A percentile compares a stretch with the other conserved stretches of the same genome.
Conservation (phyloP, 2,888 invertebrate genomes). For the Ypsolopha scabrella region DNA sequence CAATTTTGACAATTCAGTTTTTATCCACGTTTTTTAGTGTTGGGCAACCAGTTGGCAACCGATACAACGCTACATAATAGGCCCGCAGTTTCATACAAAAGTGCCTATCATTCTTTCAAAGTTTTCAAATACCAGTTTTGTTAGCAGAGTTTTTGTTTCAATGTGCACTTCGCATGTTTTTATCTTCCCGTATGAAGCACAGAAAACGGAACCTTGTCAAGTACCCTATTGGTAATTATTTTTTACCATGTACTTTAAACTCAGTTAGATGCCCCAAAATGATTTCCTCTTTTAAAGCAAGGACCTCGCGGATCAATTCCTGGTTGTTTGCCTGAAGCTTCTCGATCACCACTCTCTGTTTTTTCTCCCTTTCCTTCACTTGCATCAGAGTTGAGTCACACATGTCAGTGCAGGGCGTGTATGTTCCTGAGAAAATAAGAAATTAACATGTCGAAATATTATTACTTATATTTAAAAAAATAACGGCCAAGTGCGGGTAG, state of each 20-base stretch:
- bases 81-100: too few relatives aligned
- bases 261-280: conserved; percentile 24
- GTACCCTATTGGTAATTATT: neutral
- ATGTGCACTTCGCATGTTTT: too few relatives aligned
- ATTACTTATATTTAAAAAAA: neutral
- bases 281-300: conserved; percentile 36
- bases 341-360: conserved; percentile 34
- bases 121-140: too few relatives aligned
- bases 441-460: conserved; percentile 1
- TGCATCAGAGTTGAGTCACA: conserved; percentile 34
- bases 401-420: conserved; percentile 34
- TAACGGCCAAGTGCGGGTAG: too few relatives aligned
- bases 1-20: too few relatives aligned
- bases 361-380: conserved; percentile 34
- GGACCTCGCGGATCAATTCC: conserved; percentile 33
- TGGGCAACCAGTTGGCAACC: too few relatives aligned
- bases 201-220: too few relatives aligned
- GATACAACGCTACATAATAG: too few relatives aligned
- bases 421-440: conserved; percentile 17
- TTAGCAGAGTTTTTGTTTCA: too few relatives aligned
- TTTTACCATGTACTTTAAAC: conserved; percentile 2
- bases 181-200: too few relatives aligned
- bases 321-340: conserved; percentile 40
- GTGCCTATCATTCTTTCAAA: too few relatives aligned
- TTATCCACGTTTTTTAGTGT: too few relatives aligned